Conservation (phyloP, 1,140 invertebrate genomes). For the Araneus ventricosus region DNA sequence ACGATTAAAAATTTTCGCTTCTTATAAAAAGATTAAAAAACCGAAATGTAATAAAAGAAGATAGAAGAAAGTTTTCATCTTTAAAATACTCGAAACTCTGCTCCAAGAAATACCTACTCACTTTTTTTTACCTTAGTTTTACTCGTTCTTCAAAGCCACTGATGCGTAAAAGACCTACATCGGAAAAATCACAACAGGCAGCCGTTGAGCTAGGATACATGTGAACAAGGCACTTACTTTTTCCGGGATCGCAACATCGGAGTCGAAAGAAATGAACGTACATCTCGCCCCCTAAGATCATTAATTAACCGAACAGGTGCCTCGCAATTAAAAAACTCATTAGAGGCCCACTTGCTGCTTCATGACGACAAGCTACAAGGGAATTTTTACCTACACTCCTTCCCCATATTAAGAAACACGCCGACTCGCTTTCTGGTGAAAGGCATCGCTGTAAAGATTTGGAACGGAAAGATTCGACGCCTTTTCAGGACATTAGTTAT, state of each 20-base stretch:
- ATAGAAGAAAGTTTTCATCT: too few relatives aligned
- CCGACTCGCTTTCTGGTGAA: background rate
- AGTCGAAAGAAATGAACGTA: background rate
- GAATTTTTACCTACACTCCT: background rate
- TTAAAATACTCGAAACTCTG: too few relatives aligned
- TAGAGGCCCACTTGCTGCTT: background rate
- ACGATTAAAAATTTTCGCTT: too few relatives aligned
- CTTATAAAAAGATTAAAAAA: too few relatives aligned
- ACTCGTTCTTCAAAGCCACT: background rate
- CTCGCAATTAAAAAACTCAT: constrained; percentile 14
- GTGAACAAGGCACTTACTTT: background rate
- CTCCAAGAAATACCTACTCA: too few relatives aligned
- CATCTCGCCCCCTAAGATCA: background rate
- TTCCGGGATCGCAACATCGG: background rate
- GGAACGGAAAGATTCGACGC: background rate
- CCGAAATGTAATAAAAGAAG: too few relatives aligned
- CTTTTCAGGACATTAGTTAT: background rate
- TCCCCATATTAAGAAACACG: background rate
- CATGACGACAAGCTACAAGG: background rate
- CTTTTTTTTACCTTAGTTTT: too few relatives aligned
- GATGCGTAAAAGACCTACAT: background rate
- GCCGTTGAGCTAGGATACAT: background rate
- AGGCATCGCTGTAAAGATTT: background rate
- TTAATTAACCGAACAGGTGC: background rate
- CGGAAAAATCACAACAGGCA: background rate